These are phyloP conservation scores for Ganaspis sp. DNA, from an alignment of 1,140 invertebrate genomes.

Conservation along the genomic window DNA sequence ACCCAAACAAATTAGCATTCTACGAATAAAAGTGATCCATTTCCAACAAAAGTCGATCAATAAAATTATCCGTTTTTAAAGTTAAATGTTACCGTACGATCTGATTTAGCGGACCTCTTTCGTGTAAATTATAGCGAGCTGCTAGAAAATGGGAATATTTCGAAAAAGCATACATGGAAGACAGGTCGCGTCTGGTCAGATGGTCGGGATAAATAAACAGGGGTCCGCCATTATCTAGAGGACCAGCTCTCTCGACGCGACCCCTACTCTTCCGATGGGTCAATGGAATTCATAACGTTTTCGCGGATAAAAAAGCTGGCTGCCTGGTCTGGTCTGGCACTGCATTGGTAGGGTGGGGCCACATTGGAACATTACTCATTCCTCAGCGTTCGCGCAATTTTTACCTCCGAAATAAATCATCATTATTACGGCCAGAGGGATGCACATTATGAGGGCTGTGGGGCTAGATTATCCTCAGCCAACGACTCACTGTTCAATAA, in stretches of 20 bases:
- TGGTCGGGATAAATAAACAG: conserved; percentile 70
- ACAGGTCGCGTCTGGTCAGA: conserved; percentile 47
- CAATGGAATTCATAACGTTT: conserved; percentile 74
- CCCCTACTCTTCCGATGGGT: conserved; percentile 59
- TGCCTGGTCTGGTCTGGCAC: conserved; percentile 52
- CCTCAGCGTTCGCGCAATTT: conserved; percentile 71
- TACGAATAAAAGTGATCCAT: too few relatives aligned
- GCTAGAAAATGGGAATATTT: conserved; percentile 6
- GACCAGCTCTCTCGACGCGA: conserved; percentile 65
- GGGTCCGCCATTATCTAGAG: conserved; percentile 70
- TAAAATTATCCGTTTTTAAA: too few relatives aligned
- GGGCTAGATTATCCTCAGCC: conserved; percentile 70
- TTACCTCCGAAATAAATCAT: conserved; percentile 76
- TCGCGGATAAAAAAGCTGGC: conserved; percentile 66
- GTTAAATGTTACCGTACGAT: too few relatives aligned
- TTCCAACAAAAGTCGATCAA: too few relatives aligned
- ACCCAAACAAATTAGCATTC: too few relatives aligned
- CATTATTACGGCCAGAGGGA: conserved; percentile 73
- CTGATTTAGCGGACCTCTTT: not conserved
- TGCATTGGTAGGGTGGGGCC: conserved; percentile 58
- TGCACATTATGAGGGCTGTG: conserved; percentile 69
- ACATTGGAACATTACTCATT: conserved; percentile 73
- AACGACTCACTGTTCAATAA: conserved; percentile 35
- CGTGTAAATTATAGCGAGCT: not conserved
- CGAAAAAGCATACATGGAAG: conserved; percentile 37